These are phyloP conservation scores for Serrognathus titanus DNA, from an alignment of 2,888 invertebrate genomes.

Conservation along the genomic window DNA sequence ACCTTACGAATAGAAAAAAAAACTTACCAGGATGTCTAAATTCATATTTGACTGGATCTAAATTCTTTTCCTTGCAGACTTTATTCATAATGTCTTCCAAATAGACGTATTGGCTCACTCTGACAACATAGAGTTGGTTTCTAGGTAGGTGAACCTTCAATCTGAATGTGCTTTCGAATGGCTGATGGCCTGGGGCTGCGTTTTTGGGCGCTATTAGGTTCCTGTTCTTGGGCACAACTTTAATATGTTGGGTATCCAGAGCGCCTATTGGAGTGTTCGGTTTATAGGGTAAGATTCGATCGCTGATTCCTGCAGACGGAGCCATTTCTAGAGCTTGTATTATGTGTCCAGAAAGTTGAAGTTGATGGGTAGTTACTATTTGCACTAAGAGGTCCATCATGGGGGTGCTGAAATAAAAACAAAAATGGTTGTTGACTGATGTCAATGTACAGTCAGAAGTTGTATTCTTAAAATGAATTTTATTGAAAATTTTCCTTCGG, in stretches of 20 bases:
- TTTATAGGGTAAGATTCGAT: conserved; percentile 63
- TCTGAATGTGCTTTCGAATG: conserved; percentile 61
- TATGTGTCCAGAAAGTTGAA: conserved; percentile 64
- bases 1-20: too few species aligned
- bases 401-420: conserved; percentile 58
- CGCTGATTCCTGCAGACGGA: conserved; percentile 48
- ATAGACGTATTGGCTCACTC: conserved; percentile 67
- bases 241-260: conserved; percentile 51
- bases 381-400: conserved; percentile 77
- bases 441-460: too few species aligned
- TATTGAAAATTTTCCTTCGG: too few species aligned
- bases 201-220: conserved; percentile 28
- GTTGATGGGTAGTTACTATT: conserved; percentile 64
- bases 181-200: conserved; percentile 48
- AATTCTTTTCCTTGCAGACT: conserved; percentile 73
- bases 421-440: background rate
- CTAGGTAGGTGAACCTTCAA: conserved; percentile 70
- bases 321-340: conserved; percentile 60
- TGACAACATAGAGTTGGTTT: conserved; percentile 73
- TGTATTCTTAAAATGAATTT: too few species aligned
- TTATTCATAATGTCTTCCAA: conserved; percentile 67
- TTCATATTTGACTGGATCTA: conserved; percentile 70
- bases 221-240: conserved; percentile 42
- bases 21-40: conserved; percentile 70
- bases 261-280: conserved; percentile 71